Conservation (phyloP, 2,113 vertebrate species). For the Cynocephalus volans region DNA sequence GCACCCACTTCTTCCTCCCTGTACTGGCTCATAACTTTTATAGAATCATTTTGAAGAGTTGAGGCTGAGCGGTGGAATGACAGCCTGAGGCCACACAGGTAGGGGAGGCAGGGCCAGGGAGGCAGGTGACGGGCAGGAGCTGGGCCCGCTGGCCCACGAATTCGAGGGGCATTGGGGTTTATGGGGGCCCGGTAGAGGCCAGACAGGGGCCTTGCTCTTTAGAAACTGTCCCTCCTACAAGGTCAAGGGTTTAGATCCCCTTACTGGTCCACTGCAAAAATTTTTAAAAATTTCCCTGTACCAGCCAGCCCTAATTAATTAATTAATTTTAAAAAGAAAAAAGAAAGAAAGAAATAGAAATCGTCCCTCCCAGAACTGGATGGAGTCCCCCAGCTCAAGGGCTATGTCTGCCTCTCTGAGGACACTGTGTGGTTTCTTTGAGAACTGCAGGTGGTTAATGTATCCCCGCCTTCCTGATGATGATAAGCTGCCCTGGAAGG, state of each 20-base stretch:
- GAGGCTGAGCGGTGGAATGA: not conserved
- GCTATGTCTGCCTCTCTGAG: not conserved
- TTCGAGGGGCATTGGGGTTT: not conserved
- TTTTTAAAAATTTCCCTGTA: too few relatives aligned
- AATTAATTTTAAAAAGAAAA: too few relatives aligned
- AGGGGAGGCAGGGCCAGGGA: not conserved
- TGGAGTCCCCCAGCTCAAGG: not conserved
- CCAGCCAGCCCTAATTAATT: too few relatives aligned
- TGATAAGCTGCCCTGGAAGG: not conserved
- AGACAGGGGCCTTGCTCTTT: not conserved
- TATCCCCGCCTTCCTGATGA: not conserved
- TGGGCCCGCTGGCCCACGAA: not conserved
- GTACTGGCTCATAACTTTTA: not conserved
- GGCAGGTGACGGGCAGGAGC: not conserved
- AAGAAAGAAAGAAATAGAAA: too few relatives aligned
- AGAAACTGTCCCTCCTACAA: not conserved
- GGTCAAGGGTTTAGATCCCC: too few relatives aligned
- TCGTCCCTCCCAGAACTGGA: not conserved
- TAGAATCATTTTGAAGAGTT: not conserved
- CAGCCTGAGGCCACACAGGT: not conserved
- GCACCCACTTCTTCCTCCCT: not conserved
- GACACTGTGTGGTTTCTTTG: slow-evolving; percentile 29
- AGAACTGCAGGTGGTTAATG: not conserved
- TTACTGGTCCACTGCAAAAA: too few relatives aligned
- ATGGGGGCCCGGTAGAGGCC: not conserved